Percentiles rank a stretch among this genome's conserved stretches.
These are phyloP conservation scores for Cyprinodon brontotheroides DNA, from an alignment of 2,113 vertebrate species.

Conservation along the genomic window DNA sequence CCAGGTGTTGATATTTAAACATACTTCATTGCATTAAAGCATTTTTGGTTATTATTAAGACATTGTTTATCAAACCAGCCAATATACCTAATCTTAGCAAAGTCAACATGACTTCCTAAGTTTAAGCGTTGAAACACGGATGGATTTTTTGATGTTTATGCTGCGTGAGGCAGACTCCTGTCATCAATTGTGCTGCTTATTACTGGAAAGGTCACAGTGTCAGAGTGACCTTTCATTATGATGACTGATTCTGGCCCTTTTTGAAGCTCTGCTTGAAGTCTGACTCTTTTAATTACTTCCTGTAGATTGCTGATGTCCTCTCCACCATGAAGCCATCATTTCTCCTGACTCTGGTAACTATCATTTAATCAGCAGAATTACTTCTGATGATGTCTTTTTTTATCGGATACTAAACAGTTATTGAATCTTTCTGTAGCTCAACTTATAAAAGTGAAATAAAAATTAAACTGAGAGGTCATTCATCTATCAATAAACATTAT, in stretches of 20 bases:
- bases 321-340: conserved; percentile 75
- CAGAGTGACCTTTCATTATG: conserved; percentile 50
- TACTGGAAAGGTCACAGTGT: conserved; percentile 15
- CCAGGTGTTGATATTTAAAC: no score
- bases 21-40: neutral
- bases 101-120: neutral
- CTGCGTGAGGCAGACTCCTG: conserved; percentile 43
- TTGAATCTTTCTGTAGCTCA: no score
- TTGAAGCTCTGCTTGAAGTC: neutral
- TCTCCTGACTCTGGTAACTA: conserved; percentile 88
- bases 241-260: conserved; percentile 9
- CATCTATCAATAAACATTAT: no score
- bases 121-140: neutral
- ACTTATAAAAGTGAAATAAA: no score
- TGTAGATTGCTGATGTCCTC: conserved; percentile 83
- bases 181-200: conserved; percentile 28
- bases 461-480: no score
- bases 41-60: neutral
- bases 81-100: neutral
- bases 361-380: conserved; percentile 2
- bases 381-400: neutral
- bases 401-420: neutral
- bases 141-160: conserved; percentile 48
- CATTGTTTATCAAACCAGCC: neutral
- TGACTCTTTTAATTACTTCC: conserved; percentile 28